Evolutionary conservation across 2,797 vertebrate species (phyloP).

Genomic region (Hydrocynus forskahlii): DNA sequence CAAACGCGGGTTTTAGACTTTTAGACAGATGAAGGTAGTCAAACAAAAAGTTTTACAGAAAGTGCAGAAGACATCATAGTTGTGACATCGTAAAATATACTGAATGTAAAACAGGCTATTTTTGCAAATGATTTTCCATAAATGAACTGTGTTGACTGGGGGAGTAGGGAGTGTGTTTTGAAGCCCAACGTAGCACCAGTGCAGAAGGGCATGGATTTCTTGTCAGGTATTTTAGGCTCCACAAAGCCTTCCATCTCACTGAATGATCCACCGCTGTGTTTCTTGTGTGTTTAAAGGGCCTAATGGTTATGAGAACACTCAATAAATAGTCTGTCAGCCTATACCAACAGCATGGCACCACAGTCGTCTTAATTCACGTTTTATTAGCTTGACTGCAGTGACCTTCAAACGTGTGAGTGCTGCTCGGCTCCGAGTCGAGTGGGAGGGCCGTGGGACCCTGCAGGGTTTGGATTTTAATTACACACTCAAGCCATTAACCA

Average conservation of each 20-base stretch:
- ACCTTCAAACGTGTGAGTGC: constrained; percentile 38
- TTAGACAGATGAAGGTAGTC: no score
- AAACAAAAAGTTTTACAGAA: no score
- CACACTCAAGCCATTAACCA: constrained; percentile 58
- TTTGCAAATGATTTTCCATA: no score
- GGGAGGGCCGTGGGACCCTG: constrained; percentile 37
- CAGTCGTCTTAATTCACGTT: constrained; percentile 32
- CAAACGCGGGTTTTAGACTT: no score
- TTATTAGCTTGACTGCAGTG: constrained; percentile 41
- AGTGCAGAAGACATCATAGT: no score
- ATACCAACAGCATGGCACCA: not conserved
- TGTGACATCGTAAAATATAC: no score
- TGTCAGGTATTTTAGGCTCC: not conserved
- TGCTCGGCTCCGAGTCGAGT: not conserved
- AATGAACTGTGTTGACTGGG: no score
- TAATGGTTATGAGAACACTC: constrained; percentile 21
- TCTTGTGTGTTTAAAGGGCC: constrained; percentile 29
- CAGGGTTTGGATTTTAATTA: constrained; percentile 56
- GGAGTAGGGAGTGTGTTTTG: no score
- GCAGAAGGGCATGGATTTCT: not conserved
- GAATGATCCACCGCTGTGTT: constrained; percentile 15
- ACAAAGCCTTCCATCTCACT: not conserved
- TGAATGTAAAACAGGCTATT: no score
- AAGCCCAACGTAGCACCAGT: no score
- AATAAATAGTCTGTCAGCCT: constrained; percentile 39